A percentile compares a stretch with the other conserved stretches of the same genome.
These are phyloP conservation scores for Notarius lentiginosus DNA, from an alignment of 2,113 vertebrate species.

Conservation along the genomic window DNA sequence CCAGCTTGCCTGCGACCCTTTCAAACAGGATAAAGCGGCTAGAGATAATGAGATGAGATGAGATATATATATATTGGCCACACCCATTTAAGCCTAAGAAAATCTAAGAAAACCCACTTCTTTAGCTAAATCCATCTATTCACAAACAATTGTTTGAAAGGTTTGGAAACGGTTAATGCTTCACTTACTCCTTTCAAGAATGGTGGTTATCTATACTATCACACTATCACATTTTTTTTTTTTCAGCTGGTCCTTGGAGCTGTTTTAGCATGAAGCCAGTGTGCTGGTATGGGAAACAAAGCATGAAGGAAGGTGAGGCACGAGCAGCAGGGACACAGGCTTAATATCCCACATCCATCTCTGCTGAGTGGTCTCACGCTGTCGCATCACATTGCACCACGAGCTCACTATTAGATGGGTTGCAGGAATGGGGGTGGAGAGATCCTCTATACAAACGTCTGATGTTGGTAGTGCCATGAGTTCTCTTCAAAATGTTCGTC, in stretches of 20 bases:
- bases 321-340: constrained; percentile 40
- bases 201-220: constrained; percentile 12
- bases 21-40: too few species aligned
- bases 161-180: constrained; percentile 12
- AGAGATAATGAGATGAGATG: too few species aligned
- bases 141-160: not conserved
- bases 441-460: constrained; percentile 32
- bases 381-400: constrained; percentile 44
- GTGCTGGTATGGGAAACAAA: constrained; percentile 36
- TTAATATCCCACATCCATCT: constrained; percentile 52
- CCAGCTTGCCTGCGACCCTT: too few species aligned
- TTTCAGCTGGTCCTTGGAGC: constrained; percentile 24
- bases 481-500: constrained; percentile 5
- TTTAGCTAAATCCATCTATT: constrained; percentile 5
- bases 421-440: not conserved
- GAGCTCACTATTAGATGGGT: constrained; percentile 27
- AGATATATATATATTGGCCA: not conserved
- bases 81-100: not conserved
- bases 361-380: constrained; percentile 49
- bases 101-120: not conserved
- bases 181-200: not conserved
- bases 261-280: constrained; percentile 28
- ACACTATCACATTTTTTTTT: not conserved
- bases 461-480: constrained; percentile 13
- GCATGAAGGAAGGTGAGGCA: constrained; percentile 36